Percentiles rank a stretch among this genome's conserved stretches.
Conservation (phyloP, 1,140 invertebrate genomes). For the Olivierus martensii region DNA sequence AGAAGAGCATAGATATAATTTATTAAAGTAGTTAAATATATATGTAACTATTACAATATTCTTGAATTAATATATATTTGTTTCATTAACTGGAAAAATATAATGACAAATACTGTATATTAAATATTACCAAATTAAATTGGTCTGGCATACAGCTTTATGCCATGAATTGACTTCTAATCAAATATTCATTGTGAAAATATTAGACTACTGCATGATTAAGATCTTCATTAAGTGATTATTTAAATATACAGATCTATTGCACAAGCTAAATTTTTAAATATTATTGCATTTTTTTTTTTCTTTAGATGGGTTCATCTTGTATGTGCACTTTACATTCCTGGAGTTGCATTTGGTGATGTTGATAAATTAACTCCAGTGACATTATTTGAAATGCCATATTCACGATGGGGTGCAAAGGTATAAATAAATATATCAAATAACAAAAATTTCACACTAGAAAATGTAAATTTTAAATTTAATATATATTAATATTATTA, state of each 20-base stretch:
- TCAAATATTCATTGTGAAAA: too few relatives aligned
- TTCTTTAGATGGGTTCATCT: constrained; percentile 78
- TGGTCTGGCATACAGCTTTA: too few relatives aligned
- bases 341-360: constrained; percentile 93
- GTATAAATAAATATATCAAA: constrained; percentile 8
- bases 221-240: too few relatives aligned
- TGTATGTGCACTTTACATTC: constrained; percentile 90
- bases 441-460: constrained; percentile 5
- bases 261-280: background rate
- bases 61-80: too few relatives aligned
- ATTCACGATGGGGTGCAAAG: constrained; percentile 86
- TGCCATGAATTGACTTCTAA: too few relatives aligned
- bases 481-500: background rate
- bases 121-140: too few relatives aligned
- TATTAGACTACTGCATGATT: too few relatives aligned
- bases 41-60: too few relatives aligned
- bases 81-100: too few relatives aligned
- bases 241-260: constrained; percentile 24
- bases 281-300: constrained; percentile 8
- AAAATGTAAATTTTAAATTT: background rate
- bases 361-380: constrained; percentile 57
- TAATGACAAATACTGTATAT: too few relatives aligned
- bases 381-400: constrained; percentile 90
- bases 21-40: too few relatives aligned
- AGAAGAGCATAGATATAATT: too few relatives aligned